Evolutionary conservation across 2,888 invertebrate genomes (phyloP), one percentile per base, ranked within the genome.

Genomic region (Drosophila gaucha): DNA sequence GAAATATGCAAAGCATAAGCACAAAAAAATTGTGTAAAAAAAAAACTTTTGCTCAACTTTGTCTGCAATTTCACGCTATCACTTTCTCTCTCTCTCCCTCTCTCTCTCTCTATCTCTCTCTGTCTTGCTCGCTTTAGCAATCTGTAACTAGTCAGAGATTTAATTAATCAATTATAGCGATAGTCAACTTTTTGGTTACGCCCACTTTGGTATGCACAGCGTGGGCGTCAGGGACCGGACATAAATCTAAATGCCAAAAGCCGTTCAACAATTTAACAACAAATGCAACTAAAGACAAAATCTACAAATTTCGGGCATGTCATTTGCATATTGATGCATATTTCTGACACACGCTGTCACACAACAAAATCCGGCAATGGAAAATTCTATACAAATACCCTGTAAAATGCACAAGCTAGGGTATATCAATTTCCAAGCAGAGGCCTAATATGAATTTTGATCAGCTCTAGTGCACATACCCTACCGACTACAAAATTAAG

Each of bases 151-250:
- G 67, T 47, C 55, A 67, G 50, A 78, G 71, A 79, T 86, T 86
- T 84, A 79, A 84, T 86, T 84, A 85, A 85, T 86, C 84, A 84
- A 85, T 86, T 85, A 82, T 63, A 65, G 68, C 66, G 79, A 84
- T 79, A 84, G 80, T 56, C 31, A 58, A 80, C 73, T 67, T 75
- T 73, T 79, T 47, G 22, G 24, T 49, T 10, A 57, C 35, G 63
- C 50, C 73, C 56, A 24, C 52, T 50, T 57, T 63, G 50, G 3
- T 26, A 36, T 52, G 46, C 39, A 55, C 35, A 59, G 31, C 22
- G 3, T 18, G 39, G 2, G 20, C 51, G 26, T 6, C 43, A 50
- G 14, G n/a, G 54, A 30, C 30, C 12, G 50, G 6, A 18, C 47
- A 64, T 86, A 77, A 75, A 82, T 83, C 68, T 57, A 72, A 78